Evolutionary conservation across 2,888 invertebrate species (phyloP).

Genomic region (Polydesmus complanatus): DNA sequence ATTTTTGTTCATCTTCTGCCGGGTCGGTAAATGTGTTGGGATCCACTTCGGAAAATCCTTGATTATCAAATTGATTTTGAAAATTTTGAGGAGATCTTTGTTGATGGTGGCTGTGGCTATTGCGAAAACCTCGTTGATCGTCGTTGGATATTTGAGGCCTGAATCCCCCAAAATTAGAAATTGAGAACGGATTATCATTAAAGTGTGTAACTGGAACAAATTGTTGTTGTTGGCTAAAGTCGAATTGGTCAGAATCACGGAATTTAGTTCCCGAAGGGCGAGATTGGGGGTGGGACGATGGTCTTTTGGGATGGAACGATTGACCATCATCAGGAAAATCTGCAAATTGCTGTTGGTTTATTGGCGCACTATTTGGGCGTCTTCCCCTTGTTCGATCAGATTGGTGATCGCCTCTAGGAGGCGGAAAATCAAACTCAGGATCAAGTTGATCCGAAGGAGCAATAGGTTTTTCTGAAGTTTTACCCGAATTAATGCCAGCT

Average conservation of each 20-base stretch:
- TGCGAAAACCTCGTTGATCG: not conserved
- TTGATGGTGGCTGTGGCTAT: not conserved
- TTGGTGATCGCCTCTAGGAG: no score
- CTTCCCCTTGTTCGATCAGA: no score
- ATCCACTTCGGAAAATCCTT: slow-evolving; percentile 8
- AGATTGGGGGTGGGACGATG: not conserved
- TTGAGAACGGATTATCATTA: slow-evolving; percentile 1
- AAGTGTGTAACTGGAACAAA: slow-evolving; percentile 12
- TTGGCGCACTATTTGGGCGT: not conserved
- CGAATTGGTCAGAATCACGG: slow-evolving; percentile 5
- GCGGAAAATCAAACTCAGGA: not conserved
- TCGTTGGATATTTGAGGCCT: not conserved
- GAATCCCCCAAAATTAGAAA: not conserved
- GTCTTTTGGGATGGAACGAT: not conserved
- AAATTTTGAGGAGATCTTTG: not conserved
- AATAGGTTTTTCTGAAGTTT: not conserved
- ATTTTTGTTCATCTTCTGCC: not conserved
- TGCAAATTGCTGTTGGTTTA: not conserved
- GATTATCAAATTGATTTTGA: not conserved
- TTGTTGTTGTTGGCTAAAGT: slow-evolving; percentile 6
- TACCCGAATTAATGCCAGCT: not conserved
- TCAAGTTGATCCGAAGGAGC: not conserved
- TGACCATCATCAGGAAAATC: not conserved
- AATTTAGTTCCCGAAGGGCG: slow-evolving; percentile 1
- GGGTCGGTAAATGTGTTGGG: not conserved